Evolutionary conservation across 2,797 vertebrate genomes (phyloP).

Genomic region (Darevskia nairensis): DNA sequence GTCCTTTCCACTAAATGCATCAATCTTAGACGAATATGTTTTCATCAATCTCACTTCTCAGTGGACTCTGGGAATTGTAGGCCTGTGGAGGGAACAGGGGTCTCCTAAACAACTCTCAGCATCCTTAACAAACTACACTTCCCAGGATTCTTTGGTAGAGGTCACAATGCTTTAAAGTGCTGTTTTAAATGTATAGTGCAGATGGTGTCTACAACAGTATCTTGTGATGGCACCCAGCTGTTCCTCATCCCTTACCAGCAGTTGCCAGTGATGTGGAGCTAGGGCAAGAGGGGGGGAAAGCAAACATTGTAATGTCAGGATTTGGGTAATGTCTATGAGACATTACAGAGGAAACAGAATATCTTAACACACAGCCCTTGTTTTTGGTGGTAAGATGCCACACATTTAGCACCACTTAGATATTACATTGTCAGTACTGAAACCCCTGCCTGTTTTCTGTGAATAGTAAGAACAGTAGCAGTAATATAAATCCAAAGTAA

Average conservation of each 20-base stretch:
- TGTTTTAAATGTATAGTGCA: background rate
- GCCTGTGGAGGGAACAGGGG: no score
- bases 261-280: background rate
- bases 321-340: background rate
- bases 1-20: background rate
- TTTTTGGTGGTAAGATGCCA: background rate
- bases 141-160: no score
- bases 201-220: background rate
- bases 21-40: no score
- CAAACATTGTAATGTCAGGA: background rate
- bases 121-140: no score
- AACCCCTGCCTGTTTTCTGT: background rate
- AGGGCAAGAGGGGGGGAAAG: background rate
- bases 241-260: background rate
- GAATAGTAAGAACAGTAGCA: background rate
- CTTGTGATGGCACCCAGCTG: background rate
- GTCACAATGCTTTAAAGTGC: no score
- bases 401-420: background rate
- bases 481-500: constrained; percentile 33
- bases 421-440: background rate
- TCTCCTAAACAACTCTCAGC: no score
- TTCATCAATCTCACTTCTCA: no score
- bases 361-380: background rate
- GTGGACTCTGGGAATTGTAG: no score
- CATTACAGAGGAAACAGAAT: background rate